Percentiles rank a stretch among this genome's conserved stretches.
Evolutionary conservation across 2,888 invertebrate species (phyloP).

Genomic region (Dicyrtoma fusca): DNA sequence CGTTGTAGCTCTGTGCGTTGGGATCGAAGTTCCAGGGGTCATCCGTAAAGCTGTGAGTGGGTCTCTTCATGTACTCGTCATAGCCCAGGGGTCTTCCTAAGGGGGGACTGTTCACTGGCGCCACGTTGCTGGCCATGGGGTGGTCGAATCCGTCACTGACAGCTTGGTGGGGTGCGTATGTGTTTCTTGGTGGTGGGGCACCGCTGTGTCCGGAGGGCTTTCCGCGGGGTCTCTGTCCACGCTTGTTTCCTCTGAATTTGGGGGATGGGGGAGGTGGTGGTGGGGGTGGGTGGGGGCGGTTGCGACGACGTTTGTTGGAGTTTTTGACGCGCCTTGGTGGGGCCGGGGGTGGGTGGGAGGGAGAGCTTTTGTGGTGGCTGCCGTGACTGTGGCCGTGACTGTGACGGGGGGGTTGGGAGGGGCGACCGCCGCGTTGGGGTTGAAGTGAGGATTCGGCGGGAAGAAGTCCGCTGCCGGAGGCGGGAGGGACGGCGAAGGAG

Average conservation of each 20-base stretch:
- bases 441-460: background rate
- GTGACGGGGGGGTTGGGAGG: background rate
- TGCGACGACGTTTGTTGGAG: slow-evolving; percentile 16
- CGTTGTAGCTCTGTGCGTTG: slow-evolving; percentile 41
- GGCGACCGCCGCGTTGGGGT: slow-evolving; percentile 30
- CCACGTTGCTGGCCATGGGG: slow-evolving; percentile 49
- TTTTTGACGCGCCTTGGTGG: slow-evolving; percentile 18
- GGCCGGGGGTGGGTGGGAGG: background rate
- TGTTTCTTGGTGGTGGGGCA: slow-evolving; percentile 11
- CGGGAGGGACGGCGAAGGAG: slow-evolving; percentile 18
- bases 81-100: slow-evolving; percentile 53
- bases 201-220: background rate
- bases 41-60: slow-evolving; percentile 53
- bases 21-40: slow-evolving; percentile 57
- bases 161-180: background rate
- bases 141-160: slow-evolving; percentile 39
- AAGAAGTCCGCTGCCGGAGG: background rate
- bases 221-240: slow-evolving; percentile 27
- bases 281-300: slow-evolving; percentile 25
- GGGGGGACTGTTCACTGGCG: slow-evolving; percentile 51
- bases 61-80: slow-evolving; percentile 55
- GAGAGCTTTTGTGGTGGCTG: background rate
- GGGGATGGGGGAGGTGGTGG: slow-evolving; percentile 26
- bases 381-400: background rate
- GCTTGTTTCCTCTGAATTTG: slow-evolving; percentile 26